phyloP scores from a whole-genome alignment of 2,888 invertebrate genomes.

The Myathropa florea region DNA sequence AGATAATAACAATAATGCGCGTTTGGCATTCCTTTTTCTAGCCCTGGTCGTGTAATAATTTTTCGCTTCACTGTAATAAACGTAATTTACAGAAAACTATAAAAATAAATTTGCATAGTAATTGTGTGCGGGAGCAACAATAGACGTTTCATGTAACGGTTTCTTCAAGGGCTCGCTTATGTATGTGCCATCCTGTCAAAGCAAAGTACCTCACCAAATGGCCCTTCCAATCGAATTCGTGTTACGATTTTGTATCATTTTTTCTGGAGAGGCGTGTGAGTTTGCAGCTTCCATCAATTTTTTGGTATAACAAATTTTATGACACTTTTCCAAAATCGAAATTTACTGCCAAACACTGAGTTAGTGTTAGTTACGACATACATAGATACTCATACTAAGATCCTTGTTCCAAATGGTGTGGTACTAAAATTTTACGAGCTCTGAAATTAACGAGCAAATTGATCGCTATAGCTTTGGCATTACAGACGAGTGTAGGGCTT shows the following conservation, averaged over 20 bases:
- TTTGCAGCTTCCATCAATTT: slow-evolving; percentile 2
- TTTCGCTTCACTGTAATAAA: slow-evolving; percentile 3
- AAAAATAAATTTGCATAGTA: slow-evolving; percentile 29
- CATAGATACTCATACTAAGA: slow-evolving; percentile 17
- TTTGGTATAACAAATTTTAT: slow-evolving; percentile 16
- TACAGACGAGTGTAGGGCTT: background rate
- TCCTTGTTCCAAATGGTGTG: slow-evolving; percentile 9
- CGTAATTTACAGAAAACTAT: slow-evolving; percentile 35
- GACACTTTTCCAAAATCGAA: slow-evolving; percentile 26
- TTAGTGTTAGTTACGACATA: slow-evolving; percentile 9
- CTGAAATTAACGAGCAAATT: slow-evolving; percentile 27
- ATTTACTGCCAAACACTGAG: slow-evolving; percentile 23
- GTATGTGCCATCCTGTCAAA: background rate
- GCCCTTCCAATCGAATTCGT: background rate
- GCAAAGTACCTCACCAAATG: background rate
- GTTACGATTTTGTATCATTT: background rate
- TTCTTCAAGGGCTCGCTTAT: background rate
- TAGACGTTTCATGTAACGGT: background rate
- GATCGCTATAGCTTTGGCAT: slow-evolving; percentile 9
- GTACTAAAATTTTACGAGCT: slow-evolving; percentile 30
- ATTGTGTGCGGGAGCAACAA: slow-evolving; percentile 19
- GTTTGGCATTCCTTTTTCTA: slow-evolving; percentile 6
- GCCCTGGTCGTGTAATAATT: slow-evolving; percentile 7
- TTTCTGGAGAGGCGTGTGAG: background rate
- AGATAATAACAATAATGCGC: slow-evolving; percentile 32